Conservation (phyloP, 2,797 vertebrate genomes). For the Spinus pinus region DNA sequence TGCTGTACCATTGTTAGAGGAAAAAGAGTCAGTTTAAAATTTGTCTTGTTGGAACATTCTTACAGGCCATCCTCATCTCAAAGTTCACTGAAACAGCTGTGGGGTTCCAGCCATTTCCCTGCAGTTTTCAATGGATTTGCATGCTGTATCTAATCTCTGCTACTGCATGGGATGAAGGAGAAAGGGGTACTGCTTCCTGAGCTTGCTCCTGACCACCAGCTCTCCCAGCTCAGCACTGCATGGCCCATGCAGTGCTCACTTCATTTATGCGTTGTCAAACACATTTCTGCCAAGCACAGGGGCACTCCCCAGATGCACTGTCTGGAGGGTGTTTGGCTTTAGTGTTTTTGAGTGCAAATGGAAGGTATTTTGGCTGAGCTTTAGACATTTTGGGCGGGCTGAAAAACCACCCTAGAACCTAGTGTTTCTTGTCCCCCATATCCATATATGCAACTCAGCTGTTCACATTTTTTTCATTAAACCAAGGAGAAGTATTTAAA, state of each 20-base stretch:
- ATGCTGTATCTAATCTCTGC: rapidly evolving
- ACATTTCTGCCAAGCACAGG: neutral
- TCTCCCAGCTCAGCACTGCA: neutral
- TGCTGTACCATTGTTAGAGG: neutral
- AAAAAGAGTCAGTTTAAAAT: neutral
- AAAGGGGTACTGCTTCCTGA: neutral
- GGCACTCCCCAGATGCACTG: rapidly evolving
- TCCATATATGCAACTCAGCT: neutral
- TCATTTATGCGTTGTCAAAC: neutral
- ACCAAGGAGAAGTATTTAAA: neutral
- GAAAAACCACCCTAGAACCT: neutral
- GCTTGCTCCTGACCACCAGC: neutral
- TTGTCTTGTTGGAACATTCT: neutral
- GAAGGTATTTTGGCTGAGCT: neutral
- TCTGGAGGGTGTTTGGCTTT: neutral
- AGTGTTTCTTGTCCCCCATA: neutral
- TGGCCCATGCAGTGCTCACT: neutral
- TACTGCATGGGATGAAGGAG: neutral
- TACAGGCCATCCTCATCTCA: neutral
- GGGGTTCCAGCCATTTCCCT: neutral
- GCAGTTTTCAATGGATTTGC: neutral
- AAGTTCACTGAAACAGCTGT: neutral
- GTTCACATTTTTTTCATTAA: neutral
- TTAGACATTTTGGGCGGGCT: neutral
- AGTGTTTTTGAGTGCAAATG: rapidly evolving